These are phyloP conservation scores for Selenia dentaria DNA, from an alignment of 2,888 invertebrate species.

Conservation along the genomic window DNA sequence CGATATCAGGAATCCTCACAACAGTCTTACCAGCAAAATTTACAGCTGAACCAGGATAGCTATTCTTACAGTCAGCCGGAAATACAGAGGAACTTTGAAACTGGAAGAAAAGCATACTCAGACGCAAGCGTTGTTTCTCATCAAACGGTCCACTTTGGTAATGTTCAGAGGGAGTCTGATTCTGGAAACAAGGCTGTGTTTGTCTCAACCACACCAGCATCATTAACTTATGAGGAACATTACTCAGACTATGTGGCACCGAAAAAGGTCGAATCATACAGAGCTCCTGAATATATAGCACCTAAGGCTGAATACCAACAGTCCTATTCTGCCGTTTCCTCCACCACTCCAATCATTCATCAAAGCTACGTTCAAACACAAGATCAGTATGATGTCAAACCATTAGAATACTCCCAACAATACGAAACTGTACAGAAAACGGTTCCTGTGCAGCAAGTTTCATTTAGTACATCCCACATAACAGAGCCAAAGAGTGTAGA, in stretches of 20 bases:
- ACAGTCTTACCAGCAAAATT: conserved; percentile 48
- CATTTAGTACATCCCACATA: conserved; percentile 55
- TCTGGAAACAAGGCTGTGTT: conserved; percentile 55
- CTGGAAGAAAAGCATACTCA: conserved; percentile 57
- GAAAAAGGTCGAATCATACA: conserved; percentile 50
- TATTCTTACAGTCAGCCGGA: conserved; percentile 71
- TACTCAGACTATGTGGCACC: conserved; percentile 62
- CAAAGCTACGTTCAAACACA: conserved; percentile 52
- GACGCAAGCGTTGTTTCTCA: conserved; percentile 73
- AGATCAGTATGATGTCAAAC: conserved; percentile 53
- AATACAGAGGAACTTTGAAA: conserved; percentile 64
- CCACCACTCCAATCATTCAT: conserved; percentile 55
- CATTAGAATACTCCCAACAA: conserved; percentile 44
- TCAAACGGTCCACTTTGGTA: conserved; percentile 63
- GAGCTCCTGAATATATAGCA: conserved; percentile 54
- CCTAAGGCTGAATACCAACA: conserved; percentile 58
- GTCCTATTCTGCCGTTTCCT: conserved; percentile 53
- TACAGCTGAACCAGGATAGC: conserved; percentile 50
- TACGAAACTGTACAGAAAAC: conserved; percentile 42
- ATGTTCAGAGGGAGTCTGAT: conserved; percentile 42
- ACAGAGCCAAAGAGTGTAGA: conserved; percentile 58
- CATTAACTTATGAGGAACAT: conserved; percentile 68
- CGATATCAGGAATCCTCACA: conserved; percentile 51
- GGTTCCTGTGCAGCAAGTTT: conserved; percentile 43
- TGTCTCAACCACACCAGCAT: conserved; percentile 69